A percentile compares a stretch with the other conserved stretches of the same genome.
These are phyloP conservation scores for Agriopis aurantiaria DNA, from an alignment of 2,888 invertebrate genomes.

Conservation along the genomic window DNA sequence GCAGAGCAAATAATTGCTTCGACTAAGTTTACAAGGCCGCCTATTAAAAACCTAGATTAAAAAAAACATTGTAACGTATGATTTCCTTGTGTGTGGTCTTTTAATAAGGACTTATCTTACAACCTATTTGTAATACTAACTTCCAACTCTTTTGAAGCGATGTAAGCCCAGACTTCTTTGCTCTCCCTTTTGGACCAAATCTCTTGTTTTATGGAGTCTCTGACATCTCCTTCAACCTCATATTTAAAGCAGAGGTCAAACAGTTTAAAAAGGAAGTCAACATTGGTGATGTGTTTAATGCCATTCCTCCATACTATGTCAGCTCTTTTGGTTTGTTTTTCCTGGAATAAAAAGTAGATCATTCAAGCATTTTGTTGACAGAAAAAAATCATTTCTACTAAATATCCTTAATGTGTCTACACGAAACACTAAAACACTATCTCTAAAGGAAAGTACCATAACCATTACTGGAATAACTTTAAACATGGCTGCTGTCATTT, in stretches of 20 bases:
- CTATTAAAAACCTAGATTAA: too few relatives aligned
- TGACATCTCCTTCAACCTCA: constrained; percentile 86
- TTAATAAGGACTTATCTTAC: neutral
- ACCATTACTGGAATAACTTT: too few relatives aligned
- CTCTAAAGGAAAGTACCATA: too few relatives aligned
- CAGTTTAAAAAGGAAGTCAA: constrained; percentile 87
- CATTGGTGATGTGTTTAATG: constrained; percentile 82
- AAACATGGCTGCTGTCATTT: too few relatives aligned
- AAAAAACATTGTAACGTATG: too few relatives aligned
- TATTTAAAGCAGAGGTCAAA: constrained; percentile 86
- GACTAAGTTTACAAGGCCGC: too few relatives aligned
- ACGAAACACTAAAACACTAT: too few relatives aligned
- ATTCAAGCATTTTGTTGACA: too few relatives aligned
- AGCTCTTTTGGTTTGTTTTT: constrained; percentile 84
- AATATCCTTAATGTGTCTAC: too few relatives aligned
- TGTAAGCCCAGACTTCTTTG: constrained; percentile 76
- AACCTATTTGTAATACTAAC: constrained; percentile 53
- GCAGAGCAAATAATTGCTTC: too few relatives aligned
- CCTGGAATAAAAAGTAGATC: constrained; percentile 52
- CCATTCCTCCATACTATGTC: constrained; percentile 88
- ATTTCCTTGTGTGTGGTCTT: too few relatives aligned
- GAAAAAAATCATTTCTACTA: too few relatives aligned
- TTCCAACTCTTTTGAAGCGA: constrained; percentile 76
- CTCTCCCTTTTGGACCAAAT: constrained; percentile 70
- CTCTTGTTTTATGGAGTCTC: constrained; percentile 66